phyloP scores from a whole-genome alignment of 2,113 vertebrate species.

The Tor tambroides region DNA sequence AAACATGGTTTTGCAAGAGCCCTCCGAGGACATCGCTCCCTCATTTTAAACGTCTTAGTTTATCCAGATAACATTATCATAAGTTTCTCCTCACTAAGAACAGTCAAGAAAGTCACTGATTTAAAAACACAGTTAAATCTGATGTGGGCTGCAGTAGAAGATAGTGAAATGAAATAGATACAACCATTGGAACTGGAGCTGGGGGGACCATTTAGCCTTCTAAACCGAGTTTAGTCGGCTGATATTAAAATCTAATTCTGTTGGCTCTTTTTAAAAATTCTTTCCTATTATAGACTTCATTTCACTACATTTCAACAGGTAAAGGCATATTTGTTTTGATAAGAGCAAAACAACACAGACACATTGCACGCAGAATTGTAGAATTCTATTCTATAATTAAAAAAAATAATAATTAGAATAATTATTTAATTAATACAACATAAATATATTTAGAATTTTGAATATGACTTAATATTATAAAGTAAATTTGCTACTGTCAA shows the following conservation, averaged over 20 bases:
- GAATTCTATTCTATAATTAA: background rate
- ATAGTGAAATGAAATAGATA: background rate
- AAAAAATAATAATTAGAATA: too few relatives aligned
- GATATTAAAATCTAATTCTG: background rate
- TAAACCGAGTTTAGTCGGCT: background rate
- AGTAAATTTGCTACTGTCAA: background rate
- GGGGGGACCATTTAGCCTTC: background rate
- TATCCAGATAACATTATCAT: conserved; percentile 32
- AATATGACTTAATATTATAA: too few relatives aligned
- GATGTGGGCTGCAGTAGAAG: background rate
- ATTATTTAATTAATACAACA: too few relatives aligned
- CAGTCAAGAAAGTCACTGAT: background rate
- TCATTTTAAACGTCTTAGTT: conserved; percentile 41
- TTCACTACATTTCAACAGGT: background rate
- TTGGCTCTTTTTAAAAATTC: background rate
- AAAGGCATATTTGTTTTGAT: background rate
- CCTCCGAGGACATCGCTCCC: conserved; percentile 24
- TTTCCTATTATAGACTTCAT: background rate
- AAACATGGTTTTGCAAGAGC: conserved; percentile 31
- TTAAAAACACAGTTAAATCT: background rate
- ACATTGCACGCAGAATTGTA: background rate
- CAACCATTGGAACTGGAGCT: background rate
- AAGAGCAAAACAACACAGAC: background rate
- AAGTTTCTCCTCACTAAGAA: conserved; percentile 37
- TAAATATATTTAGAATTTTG: too few relatives aligned